A percentile compares a stretch with the other conserved stretches of the same genome.
These are phyloP conservation scores for Rhamphomyia laevipes DNA, from an alignment of 2,888 invertebrate species.

Conservation along the genomic window DNA sequence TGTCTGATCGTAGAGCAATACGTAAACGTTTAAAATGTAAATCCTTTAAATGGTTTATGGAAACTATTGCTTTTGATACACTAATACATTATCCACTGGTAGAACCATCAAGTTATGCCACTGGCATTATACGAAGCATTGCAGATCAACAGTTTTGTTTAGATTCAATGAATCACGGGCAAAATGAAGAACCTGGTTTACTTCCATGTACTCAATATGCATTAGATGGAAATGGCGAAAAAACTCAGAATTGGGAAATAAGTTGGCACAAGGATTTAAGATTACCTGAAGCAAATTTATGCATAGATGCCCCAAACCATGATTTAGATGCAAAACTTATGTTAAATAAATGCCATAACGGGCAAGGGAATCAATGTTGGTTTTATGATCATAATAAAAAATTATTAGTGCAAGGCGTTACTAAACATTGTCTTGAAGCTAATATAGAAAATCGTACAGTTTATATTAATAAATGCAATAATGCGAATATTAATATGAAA, in stretches of 20 bases:
- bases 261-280: too few relatives aligned
- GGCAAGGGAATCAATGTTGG: too few relatives aligned
- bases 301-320: slow-evolving; percentile 80
- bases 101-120: slow-evolving; percentile 69
- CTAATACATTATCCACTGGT: slow-evolving; percentile 74
- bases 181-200: slow-evolving; percentile 26
- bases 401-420: slow-evolving; percentile 39
- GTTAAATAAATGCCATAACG: too few relatives aligned
- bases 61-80: too few relatives aligned
- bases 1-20: too few relatives aligned
- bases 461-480: slow-evolving; percentile 53
- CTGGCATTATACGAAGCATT: slow-evolving; percentile 59
- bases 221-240: slow-evolving; percentile 24
- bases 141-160: slow-evolving; percentile 54
- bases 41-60: too few relatives aligned
- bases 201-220: slow-evolving; percentile 25
- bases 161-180: slow-evolving; percentile 47
- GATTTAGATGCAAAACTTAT: too few relatives aligned
- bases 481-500: slow-evolving; percentile 26
- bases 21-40: too few relatives aligned
- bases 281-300: slow-evolving; percentile 51
- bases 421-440: slow-evolving; percentile 67
- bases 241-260: slow-evolving; percentile 29
- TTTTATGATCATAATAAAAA: slow-evolving; percentile 57
- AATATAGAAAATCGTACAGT: too few relatives aligned